Evolutionary conservation across 2,797 vertebrate species (phyloP).

Genomic region (Pteronotus mesoamericanus): DNA sequence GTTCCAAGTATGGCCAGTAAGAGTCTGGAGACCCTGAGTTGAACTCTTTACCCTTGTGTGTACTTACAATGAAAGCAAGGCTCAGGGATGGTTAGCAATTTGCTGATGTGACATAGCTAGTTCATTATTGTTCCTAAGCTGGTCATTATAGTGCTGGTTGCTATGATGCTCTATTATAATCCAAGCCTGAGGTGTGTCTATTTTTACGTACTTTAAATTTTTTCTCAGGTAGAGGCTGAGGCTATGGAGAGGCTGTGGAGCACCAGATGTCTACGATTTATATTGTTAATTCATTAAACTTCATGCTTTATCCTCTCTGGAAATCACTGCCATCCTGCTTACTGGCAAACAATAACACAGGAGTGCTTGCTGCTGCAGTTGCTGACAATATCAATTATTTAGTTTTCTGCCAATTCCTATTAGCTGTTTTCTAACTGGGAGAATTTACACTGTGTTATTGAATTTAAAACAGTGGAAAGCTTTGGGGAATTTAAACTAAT

Average conservation of each 20-base stretch:
- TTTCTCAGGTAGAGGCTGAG: slow-evolving; percentile 56
- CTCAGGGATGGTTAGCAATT: background rate
- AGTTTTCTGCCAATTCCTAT: slow-evolving; percentile 86
- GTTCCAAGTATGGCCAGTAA: background rate
- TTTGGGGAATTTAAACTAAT: slow-evolving; percentile 86
- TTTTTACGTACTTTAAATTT: slow-evolving; percentile 15
- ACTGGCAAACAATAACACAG: slow-evolving; percentile 79
- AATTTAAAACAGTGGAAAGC: slow-evolving; percentile 86
- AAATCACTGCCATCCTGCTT: slow-evolving; percentile 79
- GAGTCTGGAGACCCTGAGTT: background rate
- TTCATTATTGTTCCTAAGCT: background rate
- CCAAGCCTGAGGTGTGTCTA: slow-evolving; percentile 8
- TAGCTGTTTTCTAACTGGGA: slow-evolving; percentile 83
- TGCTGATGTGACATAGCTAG: background rate
- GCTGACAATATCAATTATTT: slow-evolving; percentile 84
- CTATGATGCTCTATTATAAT: background rate
- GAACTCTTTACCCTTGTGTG: background rate
- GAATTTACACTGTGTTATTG: slow-evolving; percentile 84
- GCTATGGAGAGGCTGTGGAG: slow-evolving; percentile 72
- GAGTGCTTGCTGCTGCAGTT: slow-evolving; percentile 75
- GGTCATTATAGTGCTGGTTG: background rate
- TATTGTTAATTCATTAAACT: slow-evolving; percentile 85
- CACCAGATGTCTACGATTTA: slow-evolving; percentile 81
- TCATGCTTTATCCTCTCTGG: slow-evolving; percentile 84
- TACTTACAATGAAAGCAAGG: background rate